Percentiles rank a stretch among this genome's conserved stretches.
Evolutionary conservation across 2,113 vertebrate genomes (phyloP).

Genomic region (Empidonax alnorum): DNA sequence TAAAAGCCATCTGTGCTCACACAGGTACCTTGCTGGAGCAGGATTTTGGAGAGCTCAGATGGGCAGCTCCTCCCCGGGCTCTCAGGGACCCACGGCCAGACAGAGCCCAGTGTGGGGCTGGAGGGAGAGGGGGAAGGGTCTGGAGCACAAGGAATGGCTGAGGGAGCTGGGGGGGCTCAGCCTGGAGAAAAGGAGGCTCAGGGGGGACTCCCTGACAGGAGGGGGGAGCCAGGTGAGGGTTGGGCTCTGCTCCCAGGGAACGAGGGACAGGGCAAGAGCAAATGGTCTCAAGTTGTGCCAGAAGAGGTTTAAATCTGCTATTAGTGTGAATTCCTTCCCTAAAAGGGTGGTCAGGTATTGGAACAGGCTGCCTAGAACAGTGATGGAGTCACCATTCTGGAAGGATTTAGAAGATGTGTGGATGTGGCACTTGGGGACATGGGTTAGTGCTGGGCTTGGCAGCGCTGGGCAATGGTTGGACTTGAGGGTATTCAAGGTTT

Average conservation of each 20-base stretch:
- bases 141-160: background rate
- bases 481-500: background rate
- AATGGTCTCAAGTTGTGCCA: fast-evolving
- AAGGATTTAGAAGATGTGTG: fast-evolving
- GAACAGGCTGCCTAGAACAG: background rate
- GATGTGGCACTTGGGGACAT: background rate
- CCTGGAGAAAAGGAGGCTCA: background rate
- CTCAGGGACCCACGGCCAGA: background rate
- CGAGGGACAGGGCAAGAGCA: background rate
- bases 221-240: fast-evolving
- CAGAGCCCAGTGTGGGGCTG: background rate
- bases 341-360: background rate
- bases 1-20: background rate
- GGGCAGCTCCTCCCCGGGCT: background rate
- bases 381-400: background rate
- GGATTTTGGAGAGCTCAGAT: background rate
- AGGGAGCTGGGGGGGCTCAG: background rate
- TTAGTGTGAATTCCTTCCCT: fast-evolving
- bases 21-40: background rate
- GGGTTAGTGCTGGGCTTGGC: background rate
- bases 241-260: background rate
- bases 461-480: no score
- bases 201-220: background rate
- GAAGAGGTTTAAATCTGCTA: fast-evolving
- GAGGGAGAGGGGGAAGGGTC: background rate